Evolutionary conservation across 2,888 invertebrate species (phyloP).

Genomic region (Elmis aenea): DNA sequence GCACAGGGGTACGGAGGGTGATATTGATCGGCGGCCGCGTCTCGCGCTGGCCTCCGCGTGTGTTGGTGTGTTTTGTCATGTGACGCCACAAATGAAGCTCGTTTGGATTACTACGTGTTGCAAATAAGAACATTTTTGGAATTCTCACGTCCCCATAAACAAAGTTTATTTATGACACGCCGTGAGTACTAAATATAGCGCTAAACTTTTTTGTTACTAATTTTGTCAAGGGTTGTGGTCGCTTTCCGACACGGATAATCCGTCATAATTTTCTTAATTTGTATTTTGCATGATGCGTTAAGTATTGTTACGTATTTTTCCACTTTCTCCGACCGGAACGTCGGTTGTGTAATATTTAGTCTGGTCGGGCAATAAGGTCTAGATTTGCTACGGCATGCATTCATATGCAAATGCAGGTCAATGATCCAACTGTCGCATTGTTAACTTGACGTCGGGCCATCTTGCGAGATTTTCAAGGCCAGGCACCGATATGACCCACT

Average conservation of each 20-base stretch:
- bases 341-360: too few species aligned
- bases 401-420: slow-evolving; percentile 12
- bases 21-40: slow-evolving; percentile 27
- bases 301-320: too few species aligned
- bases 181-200: too few species aligned
- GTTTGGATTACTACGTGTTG: slow-evolving; percentile 18
- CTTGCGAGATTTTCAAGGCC: slow-evolving; percentile 13
- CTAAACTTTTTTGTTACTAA: too few species aligned
- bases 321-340: too few species aligned
- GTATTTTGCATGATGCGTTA: too few species aligned
- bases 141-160: too few species aligned
- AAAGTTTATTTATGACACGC: too few species aligned
- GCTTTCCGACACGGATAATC: too few species aligned
- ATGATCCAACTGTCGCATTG: slow-evolving; percentile 10
- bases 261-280: too few species aligned
- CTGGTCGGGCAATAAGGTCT: neutral
- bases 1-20: slow-evolving; percentile 14
- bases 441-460: slow-evolving; percentile 6
- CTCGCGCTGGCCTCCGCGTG: slow-evolving; percentile 23
- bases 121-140: too few species aligned
- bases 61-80: slow-evolving; percentile 22
- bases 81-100: slow-evolving; percentile 19
- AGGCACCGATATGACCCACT: slow-evolving; percentile 14
- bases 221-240: too few species aligned
- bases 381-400: slow-evolving; percentile 1